Evolutionary conservation across 2,113 vertebrate species (phyloP).

Genomic region (Platycercus adscitus): DNA sequence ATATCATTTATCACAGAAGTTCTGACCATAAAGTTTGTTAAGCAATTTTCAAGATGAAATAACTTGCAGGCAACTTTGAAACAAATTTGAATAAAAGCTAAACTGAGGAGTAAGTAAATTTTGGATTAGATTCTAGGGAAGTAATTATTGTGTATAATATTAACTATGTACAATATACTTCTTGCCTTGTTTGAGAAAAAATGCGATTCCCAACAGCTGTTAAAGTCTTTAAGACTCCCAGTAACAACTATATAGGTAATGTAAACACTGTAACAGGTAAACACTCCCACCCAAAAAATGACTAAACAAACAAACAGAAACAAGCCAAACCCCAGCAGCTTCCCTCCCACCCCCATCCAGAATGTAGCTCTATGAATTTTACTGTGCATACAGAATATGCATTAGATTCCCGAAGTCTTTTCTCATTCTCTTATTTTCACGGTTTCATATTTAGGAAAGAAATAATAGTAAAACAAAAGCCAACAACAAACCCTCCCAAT

Average conservation of each 20-base stretch:
- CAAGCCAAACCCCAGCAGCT: neutral
- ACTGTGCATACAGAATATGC: neutral
- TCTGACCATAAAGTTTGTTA: neutral
- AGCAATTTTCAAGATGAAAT: neutral
- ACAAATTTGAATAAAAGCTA: neutral
- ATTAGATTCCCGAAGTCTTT: neutral
- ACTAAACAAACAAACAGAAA: rapidly evolving
- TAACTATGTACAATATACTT: neutral
- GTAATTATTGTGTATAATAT: neutral
- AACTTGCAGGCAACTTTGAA: neutral
- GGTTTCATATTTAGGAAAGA: neutral
- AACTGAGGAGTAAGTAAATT: neutral
- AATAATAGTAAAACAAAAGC: neutral
- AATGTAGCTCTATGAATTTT: neutral
- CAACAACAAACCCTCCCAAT: rapidly evolving
- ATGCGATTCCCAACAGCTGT: neutral
- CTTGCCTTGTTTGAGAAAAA: neutral
- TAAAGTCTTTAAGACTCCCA: neutral
- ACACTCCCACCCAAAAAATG: neutral
- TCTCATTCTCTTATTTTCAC: neutral
- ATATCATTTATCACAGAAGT: neutral
- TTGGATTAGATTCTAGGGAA: neutral
- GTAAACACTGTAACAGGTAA: neutral
- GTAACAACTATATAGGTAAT: neutral
- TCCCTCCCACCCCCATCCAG: rapidly evolving